Conservation (phyloP, 2,888 invertebrate species). For the Cyclophora punctaria region DNA sequence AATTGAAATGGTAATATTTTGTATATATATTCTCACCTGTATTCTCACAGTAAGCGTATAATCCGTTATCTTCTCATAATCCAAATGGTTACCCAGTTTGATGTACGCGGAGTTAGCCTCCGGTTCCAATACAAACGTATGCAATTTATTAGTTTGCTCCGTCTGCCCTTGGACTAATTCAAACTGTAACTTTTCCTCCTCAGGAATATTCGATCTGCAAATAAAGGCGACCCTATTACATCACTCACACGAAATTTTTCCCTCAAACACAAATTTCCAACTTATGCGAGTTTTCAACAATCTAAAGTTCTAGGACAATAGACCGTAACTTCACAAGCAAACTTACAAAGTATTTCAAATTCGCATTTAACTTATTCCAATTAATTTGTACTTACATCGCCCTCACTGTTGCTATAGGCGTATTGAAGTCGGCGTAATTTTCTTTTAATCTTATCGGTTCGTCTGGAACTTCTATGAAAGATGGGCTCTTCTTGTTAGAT, state of each 20-base stretch:
- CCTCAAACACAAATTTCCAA: conserved; percentile 8
- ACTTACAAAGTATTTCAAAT: conserved; percentile 19
- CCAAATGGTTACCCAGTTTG: conserved; percentile 83
- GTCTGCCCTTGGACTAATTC: conserved; percentile 88
- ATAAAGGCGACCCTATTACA: conserved; percentile 2
- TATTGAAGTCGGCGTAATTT: conserved; percentile 82
- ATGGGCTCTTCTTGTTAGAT: conserved; percentile 89
- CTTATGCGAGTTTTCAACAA: conserved; percentile 5
- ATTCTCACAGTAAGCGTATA: conserved; percentile 89
- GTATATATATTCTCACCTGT: too few species aligned
- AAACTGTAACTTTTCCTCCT: conserved; percentile 83
- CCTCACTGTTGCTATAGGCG: conserved; percentile 80
- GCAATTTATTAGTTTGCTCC: conserved; percentile 88
- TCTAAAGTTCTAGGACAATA: conserved; percentile 15
- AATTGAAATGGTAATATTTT: too few species aligned
- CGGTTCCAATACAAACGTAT: conserved; percentile 82
- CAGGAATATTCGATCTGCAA: conserved; percentile 82
- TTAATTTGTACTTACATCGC: conserved; percentile 77
- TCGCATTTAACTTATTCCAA: conserved; percentile 19
- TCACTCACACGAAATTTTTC: conserved; percentile 12
- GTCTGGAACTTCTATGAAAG: conserved; percentile 78
- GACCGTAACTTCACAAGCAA: conserved; percentile 13
- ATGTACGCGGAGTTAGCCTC: conserved; percentile 83
- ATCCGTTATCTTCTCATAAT: conserved; percentile 89
- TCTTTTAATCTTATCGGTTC: conserved; percentile 81